Evolutionary conservation across 2,888 invertebrate genomes (phyloP).

Genomic region (Myopa testacea): DNA sequence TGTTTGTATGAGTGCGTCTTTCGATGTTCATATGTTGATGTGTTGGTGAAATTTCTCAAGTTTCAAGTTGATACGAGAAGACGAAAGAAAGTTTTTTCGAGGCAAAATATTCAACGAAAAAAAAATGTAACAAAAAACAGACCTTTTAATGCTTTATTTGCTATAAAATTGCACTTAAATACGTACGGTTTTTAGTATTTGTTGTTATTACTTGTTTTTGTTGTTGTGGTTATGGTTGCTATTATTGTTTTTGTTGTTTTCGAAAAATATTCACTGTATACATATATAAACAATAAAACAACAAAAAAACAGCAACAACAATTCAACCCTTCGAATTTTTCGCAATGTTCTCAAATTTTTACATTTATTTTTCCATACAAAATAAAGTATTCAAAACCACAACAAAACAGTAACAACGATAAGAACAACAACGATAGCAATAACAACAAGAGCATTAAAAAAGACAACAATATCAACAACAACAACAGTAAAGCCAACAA

Average conservation of each 20-base stretch:
- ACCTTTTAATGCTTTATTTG: no score
- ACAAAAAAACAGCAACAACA: no score
- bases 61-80: neutral
- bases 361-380: neutral
- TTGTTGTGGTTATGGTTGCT: neutral
- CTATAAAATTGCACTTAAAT: no score
- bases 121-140: neutral
- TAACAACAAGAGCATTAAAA: no score
- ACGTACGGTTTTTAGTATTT: no score
- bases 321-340: no score
- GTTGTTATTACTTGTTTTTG: neutral
- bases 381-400: neutral
- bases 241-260: neutral
- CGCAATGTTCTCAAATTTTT: no score
- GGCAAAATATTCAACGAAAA: neutral
- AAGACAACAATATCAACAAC: neutral
- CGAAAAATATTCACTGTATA: no score
- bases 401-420: neutral
- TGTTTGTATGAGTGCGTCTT: neutral
- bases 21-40: neutral
- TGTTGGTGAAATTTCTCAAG: constrained; percentile 8
- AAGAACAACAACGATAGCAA: neutral
- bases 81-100: constrained; percentile 20
- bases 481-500: neutral
- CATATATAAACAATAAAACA: no score